Conservation (phyloP, 1,140 invertebrate genomes). For the Archivesica marissinica region DNA sequence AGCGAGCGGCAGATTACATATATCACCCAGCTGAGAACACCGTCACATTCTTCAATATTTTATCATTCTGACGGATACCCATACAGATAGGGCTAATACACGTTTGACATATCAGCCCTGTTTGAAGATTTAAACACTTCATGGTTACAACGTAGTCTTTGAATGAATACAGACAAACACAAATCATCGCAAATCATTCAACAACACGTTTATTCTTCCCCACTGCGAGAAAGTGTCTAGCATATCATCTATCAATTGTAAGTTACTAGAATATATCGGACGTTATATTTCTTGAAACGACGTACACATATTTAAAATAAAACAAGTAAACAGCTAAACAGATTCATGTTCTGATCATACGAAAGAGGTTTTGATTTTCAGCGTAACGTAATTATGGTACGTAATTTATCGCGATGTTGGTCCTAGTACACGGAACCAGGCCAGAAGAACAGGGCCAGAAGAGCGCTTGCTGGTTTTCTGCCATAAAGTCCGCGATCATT, state of each 20-base stretch:
- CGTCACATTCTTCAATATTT: conserved; percentile 51
- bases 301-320: too few relatives aligned
- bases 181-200: conserved; percentile 40
- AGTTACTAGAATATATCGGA: conserved; percentile 8
- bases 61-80: conserved; percentile 51
- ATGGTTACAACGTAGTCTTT: background rate
- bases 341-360: too few relatives aligned
- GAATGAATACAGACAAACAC: conserved; percentile 7
- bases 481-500: background rate
- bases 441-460: background rate
- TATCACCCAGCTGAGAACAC: conserved; percentile 41
- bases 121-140: conserved; percentile 45
- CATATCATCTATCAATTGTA: conserved; percentile 2
- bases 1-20: conserved; percentile 44
- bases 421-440: too few relatives aligned
- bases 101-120: conserved; percentile 35
- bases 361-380: too few relatives aligned
- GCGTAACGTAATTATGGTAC: too few relatives aligned
- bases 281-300: too few relatives aligned
- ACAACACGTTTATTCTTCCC: conserved; percentile 35
- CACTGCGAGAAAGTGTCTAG: background rate
- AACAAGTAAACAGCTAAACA: too few relatives aligned
- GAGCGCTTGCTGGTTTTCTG: background rate
- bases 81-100: conserved; percentile 51
- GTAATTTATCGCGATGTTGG: too few relatives aligned